These are phyloP conservation scores for Papilio demoleus DNA, from an alignment of 2,888 invertebrate genomes.

Conservation along the genomic window DNA sequence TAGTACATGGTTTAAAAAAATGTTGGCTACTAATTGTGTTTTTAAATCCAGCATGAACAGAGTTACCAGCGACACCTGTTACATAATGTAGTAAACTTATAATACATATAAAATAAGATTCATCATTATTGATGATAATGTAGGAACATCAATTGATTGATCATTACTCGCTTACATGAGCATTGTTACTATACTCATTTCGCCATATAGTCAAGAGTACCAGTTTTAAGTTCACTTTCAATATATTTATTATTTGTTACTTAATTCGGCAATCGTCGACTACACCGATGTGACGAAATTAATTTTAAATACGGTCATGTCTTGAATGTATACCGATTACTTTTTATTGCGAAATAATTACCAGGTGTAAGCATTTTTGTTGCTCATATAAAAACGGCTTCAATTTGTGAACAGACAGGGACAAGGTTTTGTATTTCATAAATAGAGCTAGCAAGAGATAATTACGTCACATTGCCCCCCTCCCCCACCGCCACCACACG, in stretches of 20 bases:
- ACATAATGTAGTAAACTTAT: too few relatives aligned
- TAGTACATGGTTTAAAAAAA: too few relatives aligned
- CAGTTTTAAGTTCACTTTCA: slow-evolving; percentile 39
- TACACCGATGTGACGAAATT: slow-evolving; percentile 14
- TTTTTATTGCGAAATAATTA: slow-evolving; percentile 29
- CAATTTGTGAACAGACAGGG: too few relatives aligned
- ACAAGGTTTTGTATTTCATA: too few relatives aligned
- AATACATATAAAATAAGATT: not conserved
- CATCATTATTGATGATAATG: slow-evolving; percentile 19
- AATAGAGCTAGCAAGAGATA: too few relatives aligned
- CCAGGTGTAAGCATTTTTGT: too few relatives aligned
- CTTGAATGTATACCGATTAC: not conserved
- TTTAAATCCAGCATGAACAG: too few relatives aligned
- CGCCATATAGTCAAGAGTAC: slow-evolving; percentile 38
- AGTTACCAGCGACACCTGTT: too few relatives aligned
- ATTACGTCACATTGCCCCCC: too few relatives aligned
- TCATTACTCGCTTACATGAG: slow-evolving; percentile 57
- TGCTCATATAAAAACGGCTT: too few relatives aligned
- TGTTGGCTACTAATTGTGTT: too few relatives aligned
- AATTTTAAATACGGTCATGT: slow-evolving; percentile 3
- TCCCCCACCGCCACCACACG: too few relatives aligned
- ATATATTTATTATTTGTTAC: slow-evolving; percentile 42
- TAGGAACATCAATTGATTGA: slow-evolving; percentile 20
- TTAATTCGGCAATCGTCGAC: slow-evolving; percentile 26
- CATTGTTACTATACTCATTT: slow-evolving; percentile 43